Evolutionary conservation across 2,113 vertebrate genomes (phyloP).

Genomic region (Urocitellus parryii): DNA sequence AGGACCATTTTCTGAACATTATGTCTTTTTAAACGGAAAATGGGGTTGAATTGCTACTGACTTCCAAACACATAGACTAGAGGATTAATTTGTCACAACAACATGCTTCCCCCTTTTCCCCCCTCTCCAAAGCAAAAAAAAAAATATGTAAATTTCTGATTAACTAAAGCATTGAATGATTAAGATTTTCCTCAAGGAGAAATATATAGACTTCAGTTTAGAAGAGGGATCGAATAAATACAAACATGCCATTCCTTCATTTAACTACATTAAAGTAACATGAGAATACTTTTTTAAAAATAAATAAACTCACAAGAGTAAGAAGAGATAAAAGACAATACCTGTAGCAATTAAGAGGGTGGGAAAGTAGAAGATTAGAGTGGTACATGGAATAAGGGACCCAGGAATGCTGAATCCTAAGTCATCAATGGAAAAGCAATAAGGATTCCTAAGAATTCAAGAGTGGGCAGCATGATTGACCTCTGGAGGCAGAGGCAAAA

Average conservation of each 20-base stretch:
- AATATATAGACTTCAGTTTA: not conserved
- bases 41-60: not conserved
- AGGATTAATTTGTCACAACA: not conserved
- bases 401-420: not conserved
- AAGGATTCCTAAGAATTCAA: not conserved
- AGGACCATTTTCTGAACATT: not conserved
- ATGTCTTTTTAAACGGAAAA: not conserved
- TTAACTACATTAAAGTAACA: not conserved
- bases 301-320: not conserved
- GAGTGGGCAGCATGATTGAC: not conserved
- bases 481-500: not conserved
- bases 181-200: not conserved
- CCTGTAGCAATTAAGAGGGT: not conserved
- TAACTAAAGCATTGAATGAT: not conserved
- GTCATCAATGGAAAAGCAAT: not conserved
- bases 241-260: not conserved
- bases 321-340: not conserved
- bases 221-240: not conserved
- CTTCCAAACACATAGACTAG: not conserved
- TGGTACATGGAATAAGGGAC: not conserved
- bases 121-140: not conserved
- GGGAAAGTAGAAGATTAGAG: not conserved
- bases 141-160: slow-evolving; percentile 14
- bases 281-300: not conserved
- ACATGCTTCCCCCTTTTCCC: not conserved